Base-by-base conservation (phyloP, 2,797 vertebrate genomes). In the Capromys pilorides region DNA sequence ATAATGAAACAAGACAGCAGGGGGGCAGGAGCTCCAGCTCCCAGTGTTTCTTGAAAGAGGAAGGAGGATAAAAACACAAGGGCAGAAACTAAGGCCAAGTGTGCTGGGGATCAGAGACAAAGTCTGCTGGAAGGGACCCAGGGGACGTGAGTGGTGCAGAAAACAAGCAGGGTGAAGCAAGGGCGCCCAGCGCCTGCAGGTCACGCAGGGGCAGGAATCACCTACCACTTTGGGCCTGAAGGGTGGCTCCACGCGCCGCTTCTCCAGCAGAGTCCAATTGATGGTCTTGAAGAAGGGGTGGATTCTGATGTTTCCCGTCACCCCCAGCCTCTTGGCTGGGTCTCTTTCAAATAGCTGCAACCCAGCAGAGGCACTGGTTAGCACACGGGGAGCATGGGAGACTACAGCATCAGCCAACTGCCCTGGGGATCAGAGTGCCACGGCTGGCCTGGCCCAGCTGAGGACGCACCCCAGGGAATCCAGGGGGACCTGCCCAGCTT, bases 171-270 rank as follows among this genome's bases (percentile, higher is more conserved):
- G 45, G 66, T 28, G 28, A 41, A 57, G 62, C 81, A 49, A 51
- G 26, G 36, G 11, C 0, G 5, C 13, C 62, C 82, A 57, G 22
- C 3, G 18, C 19, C 0, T 2, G 73, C 49, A 61, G 49, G 79
- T 59, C 26, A 59, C 0, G 1, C 26, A 1, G 3, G 33, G 62
- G 21, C 1, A 21, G 82, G 84, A 21, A 28, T 84, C 49, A 96
- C 99, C 0, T 99, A 99, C 99, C 99, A 99, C 99, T 99, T 99
- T 99, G 4, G 99, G 99, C 97, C 98, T 99, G 98, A 99, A 99
- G 31, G 99, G 99, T 1, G 99, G 99, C 0, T 98, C 98, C 71
- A 99, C 93, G 62, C 98, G 98, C 97, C 98, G 98, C 96, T 97
- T 99, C 98, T 99, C 99, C 41, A 99, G 98, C 0, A 97, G 97